Percentiles rank a stretch among this genome's conserved stretches.
Evolutionary conservation across 1,140 invertebrate species (phyloP).

Genomic region (Fragariocoptes setiger): DNA sequence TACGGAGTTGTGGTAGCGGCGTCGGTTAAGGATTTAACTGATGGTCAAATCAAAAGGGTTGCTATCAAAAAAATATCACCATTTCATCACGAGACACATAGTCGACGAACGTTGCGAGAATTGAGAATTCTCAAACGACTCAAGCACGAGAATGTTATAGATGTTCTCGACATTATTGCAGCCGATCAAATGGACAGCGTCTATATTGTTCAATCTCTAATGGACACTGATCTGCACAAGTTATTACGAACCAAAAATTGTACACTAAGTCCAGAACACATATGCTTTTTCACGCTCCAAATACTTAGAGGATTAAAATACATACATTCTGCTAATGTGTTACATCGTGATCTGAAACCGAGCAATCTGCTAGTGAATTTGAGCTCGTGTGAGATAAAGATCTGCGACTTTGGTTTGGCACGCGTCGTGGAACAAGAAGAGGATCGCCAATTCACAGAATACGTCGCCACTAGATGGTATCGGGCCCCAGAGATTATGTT

Average conservation of each 20-base stretch:
- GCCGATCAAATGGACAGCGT: conserved; percentile 38
- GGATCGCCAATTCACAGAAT: conserved; percentile 97
- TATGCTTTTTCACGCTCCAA: conserved; percentile 93
- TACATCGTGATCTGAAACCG: conserved; percentile 76
- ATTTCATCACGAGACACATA: conserved; percentile 88
- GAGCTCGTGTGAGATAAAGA: conserved; percentile 57
- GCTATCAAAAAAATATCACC: conserved; percentile 90
- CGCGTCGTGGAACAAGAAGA: conserved; percentile 83
- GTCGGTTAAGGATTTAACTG: conserved; percentile 44
- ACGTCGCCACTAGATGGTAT: conserved; percentile 84
- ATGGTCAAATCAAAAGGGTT: conserved; percentile 35
- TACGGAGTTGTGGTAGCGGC: too few species aligned
- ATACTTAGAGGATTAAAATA: conserved; percentile 86
- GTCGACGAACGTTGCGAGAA: conserved; percentile 88
- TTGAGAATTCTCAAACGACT: conserved; percentile 81
- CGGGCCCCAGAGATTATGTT: conserved; percentile 82
- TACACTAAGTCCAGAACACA: conserved; percentile 82
- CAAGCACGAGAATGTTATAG: conserved; percentile 92
- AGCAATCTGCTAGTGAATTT: conserved; percentile 31
- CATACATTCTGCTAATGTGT: conserved; percentile 90
- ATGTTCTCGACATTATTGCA: conserved; percentile 62
- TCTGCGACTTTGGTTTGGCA: conserved; percentile 87
- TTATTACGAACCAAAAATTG: conserved; percentile 82
- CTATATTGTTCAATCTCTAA: conserved; percentile 77
- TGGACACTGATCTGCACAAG: conserved; percentile 92